Percentiles rank a stretch among this genome's conserved stretches.
Conservation (phyloP, 2,113 vertebrate genomes). For the Gymnorhina tibicen region DNA sequence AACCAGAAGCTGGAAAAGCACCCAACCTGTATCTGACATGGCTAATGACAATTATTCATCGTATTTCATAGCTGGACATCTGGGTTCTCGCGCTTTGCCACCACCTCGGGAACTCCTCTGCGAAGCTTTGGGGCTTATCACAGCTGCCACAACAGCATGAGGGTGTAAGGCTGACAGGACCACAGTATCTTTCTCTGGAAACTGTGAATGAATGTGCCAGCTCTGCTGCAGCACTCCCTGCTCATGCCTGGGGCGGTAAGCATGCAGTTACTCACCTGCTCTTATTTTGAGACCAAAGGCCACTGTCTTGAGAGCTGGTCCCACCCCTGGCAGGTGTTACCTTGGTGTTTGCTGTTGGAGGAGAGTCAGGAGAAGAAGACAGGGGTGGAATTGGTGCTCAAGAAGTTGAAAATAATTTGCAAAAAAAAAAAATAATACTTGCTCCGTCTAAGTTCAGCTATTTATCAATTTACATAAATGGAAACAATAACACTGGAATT, state of each 20-base stretch:
- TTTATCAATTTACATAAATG: background rate
- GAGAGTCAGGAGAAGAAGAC: background rate
- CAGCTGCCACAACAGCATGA: background rate
- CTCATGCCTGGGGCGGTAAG: rapidly evolving
- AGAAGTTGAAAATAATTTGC: background rate
- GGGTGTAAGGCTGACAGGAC: background rate
- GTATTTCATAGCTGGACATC: rapidly evolving
- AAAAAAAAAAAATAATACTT: background rate
- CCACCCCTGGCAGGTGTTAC: background rate
- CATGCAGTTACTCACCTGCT: rapidly evolving
- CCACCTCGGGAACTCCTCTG: background rate
- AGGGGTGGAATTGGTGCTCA: background rate
- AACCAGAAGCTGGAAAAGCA: background rate
- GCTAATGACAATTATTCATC: background rate
- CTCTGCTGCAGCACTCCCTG: background rate
- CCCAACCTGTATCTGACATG: background rate
- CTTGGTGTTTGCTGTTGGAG: background rate
- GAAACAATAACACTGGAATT: background rate
- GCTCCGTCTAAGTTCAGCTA: background rate
- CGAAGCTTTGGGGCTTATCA: background rate
- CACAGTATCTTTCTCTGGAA: background rate
- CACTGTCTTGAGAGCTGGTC: background rate
- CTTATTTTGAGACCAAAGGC: background rate
- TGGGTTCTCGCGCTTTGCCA: background rate
- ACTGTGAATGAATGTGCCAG: background rate